These are phyloP conservation scores for Ruditapes philippinarum DNA, from an alignment of 1,140 invertebrate species.

Conservation along the genomic window DNA sequence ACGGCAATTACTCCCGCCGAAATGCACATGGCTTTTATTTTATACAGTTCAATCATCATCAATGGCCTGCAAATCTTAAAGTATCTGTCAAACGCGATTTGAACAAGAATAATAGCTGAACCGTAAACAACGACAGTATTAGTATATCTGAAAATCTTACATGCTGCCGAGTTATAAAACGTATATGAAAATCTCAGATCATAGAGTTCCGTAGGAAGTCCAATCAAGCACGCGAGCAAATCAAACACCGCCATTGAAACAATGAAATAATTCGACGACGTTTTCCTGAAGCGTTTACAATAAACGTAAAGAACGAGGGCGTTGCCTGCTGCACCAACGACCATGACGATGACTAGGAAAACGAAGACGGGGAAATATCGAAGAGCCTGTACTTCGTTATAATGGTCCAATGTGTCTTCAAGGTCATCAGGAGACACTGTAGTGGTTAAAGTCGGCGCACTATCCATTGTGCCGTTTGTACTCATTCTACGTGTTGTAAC, in stretches of 20 bases:
- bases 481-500: background rate
- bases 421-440: background rate
- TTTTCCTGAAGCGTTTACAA: constrained; percentile 73
- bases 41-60: constrained; percentile 73
- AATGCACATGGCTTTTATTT: constrained; percentile 75
- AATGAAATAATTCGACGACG: constrained; percentile 81
- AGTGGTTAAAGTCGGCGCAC: background rate
- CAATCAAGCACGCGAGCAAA: constrained; percentile 77
- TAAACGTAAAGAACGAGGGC: constrained; percentile 78
- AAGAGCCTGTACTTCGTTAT: constrained; percentile 70
- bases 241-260: constrained; percentile 80
- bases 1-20: constrained; percentile 70
- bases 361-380: constrained; percentile 78
- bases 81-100: constrained; percentile 80
- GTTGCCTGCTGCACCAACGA: constrained; percentile 78
- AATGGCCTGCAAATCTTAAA: constrained; percentile 80
- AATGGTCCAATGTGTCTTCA: constrained; percentile 24
- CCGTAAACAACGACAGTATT: constrained; percentile 76
- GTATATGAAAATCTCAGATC: constrained; percentile 77
- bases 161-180: constrained; percentile 76
- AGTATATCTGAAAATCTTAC: constrained; percentile 74
- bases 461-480: background rate
- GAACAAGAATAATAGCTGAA: constrained; percentile 75
- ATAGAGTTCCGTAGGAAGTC: constrained; percentile 78
- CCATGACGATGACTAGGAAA: constrained; percentile 72